These are phyloP conservation scores for Volucella inflata DNA, from an alignment of 2,888 invertebrate species.

Conservation along the genomic window DNA sequence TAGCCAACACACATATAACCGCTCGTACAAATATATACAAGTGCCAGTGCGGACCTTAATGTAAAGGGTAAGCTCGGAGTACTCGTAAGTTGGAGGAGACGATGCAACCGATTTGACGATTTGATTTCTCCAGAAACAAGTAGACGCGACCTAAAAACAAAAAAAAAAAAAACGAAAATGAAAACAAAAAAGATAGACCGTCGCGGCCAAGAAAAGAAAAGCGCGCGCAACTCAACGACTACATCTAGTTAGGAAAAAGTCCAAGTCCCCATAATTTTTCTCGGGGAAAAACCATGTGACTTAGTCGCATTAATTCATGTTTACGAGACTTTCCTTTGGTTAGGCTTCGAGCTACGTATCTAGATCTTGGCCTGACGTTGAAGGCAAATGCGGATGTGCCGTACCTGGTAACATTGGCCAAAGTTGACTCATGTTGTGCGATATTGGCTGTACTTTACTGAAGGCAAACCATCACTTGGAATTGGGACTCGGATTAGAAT, in stretches of 20 bases:
- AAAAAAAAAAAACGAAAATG: not conserved
- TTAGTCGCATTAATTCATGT: conserved; percentile 74
- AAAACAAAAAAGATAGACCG: conserved; percentile 11
- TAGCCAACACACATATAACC: conserved; percentile 33
- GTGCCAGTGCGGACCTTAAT: conserved; percentile 21
- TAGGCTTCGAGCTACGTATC: conserved; percentile 60
- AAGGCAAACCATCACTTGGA: conserved; percentile 36
- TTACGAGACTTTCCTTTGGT: conserved; percentile 73
- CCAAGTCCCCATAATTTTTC: conserved; percentile 63
- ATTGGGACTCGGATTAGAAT: not conserved
- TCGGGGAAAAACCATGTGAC: conserved; percentile 65
- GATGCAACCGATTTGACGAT: conserved; percentile 72
- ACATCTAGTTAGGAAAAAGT: conserved; percentile 57
- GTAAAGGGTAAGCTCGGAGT: conserved; percentile 34
- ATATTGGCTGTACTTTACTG: conserved; percentile 28
- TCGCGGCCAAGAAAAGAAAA: conserved; percentile 26
- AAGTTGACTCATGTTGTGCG: conserved; percentile 28
- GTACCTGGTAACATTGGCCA: conserved; percentile 14
- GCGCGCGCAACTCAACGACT: conserved; percentile 37
- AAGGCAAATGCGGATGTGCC: conserved; percentile 70
- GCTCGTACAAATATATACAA: not conserved
- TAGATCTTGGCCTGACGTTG: conserved; percentile 71
- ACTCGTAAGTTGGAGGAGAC: conserved; percentile 2
- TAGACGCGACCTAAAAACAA: conserved; percentile 70
- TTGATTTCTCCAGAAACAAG: conserved; percentile 73